Evolutionary conservation across 2,797 vertebrate species (phyloP).

Genomic region (Poeciliopsis presidionis): DNA sequence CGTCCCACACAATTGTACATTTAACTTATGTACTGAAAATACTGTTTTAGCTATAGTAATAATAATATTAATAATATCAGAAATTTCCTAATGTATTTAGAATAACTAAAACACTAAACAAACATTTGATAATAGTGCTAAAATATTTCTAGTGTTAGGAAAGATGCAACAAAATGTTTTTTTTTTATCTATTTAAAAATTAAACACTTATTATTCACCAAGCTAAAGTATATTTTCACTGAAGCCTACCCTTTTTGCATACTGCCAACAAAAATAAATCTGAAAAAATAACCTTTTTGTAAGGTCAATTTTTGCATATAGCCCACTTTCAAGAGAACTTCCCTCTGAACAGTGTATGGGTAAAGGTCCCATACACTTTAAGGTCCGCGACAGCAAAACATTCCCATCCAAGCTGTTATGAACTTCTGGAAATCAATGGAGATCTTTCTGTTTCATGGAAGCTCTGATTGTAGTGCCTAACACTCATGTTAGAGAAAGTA

Average conservation of each 20-base stretch:
- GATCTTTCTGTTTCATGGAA: slow-evolving; percentile 9
- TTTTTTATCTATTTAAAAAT: not conserved
- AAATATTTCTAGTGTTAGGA: not conserved
- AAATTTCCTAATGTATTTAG: not conserved
- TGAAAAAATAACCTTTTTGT: not conserved
- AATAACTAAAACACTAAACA: not conserved
- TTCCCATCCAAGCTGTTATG: slow-evolving; percentile 11
- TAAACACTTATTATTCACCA: not conserved
- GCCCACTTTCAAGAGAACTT: not conserved
- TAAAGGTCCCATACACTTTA: not conserved
- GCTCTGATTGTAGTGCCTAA: slow-evolving; percentile 32
- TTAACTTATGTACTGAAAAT: not conserved
- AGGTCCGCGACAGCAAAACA: not conserved
- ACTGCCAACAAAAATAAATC: not conserved
- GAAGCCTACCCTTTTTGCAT: not conserved
- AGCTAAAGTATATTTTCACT: not conserved
- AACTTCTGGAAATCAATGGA: slow-evolving; percentile 45
- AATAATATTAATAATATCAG: not conserved
- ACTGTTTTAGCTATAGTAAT: not conserved
- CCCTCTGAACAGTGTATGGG: not conserved
- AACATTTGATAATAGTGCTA: not conserved
- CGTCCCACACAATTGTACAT: not conserved
- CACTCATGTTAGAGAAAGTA: slow-evolving; percentile 12
- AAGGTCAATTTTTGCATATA: not conserved
- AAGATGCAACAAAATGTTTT: not conserved